Conservation (phyloP, 2,888 invertebrate genomes). For the Meteorus cinctellus region DNA sequence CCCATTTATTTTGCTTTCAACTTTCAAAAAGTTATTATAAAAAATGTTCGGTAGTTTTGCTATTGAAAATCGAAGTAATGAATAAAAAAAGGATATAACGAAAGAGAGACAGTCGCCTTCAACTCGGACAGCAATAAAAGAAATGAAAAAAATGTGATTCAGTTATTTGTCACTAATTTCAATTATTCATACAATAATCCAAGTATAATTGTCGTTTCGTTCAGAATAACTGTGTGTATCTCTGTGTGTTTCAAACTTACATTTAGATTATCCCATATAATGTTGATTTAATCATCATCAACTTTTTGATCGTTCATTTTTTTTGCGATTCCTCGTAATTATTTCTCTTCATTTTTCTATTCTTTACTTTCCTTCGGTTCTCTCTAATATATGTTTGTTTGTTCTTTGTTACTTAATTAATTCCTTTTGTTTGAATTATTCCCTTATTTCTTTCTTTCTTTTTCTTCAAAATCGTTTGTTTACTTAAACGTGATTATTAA, state of each 20-base stretch:
- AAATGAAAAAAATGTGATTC: constrained; percentile 17
- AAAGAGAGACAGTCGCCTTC: constrained; percentile 31
- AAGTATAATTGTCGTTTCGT: neutral
- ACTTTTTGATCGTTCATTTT: constrained; percentile 15
- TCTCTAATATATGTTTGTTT: constrained; percentile 43
- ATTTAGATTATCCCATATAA: constrained; percentile 31
- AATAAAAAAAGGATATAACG: constrained; percentile 10
- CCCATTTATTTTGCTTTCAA: constrained; percentile 15
- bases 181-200: constrained; percentile 30
- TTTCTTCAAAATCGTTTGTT: constrained; percentile 62
- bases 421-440: constrained; percentile 67
- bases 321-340: constrained; percentile 47
- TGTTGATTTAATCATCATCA: constrained; percentile 17
- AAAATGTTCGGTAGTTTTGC: neutral
- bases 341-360: constrained; percentile 23
- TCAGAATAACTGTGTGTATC: neutral
- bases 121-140: constrained; percentile 40
- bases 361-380: neutral
- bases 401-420: constrained; percentile 68
- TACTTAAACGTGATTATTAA: constrained; percentile 74
- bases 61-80: neutral
- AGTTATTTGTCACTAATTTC: constrained; percentile 22
- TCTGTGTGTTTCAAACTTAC: constrained; percentile 26
- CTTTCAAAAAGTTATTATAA: neutral
- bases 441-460: constrained; percentile 51